Evolutionary conservation across 2,113 vertebrate species (phyloP).

Genomic region (Pogonocichla stellata): DNA sequence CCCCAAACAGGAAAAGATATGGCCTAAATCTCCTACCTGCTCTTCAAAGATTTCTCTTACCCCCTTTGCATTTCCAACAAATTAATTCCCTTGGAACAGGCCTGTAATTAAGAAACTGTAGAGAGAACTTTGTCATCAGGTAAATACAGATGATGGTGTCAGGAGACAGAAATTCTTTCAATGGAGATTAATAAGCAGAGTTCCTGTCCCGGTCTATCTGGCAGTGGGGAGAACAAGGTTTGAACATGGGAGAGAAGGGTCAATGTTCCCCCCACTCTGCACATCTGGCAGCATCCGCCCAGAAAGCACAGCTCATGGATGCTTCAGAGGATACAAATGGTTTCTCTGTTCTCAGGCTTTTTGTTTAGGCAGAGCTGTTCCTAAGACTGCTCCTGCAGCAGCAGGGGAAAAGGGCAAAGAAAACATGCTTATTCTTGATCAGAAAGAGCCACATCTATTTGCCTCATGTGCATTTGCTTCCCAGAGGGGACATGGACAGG

Average conservation of each 20-base stretch:
- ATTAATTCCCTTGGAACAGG: constrained; percentile 52
- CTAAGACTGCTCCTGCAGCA: background rate
- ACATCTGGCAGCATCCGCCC: background rate
- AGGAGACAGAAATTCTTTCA: constrained; percentile 59
- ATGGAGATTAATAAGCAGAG: constrained; percentile 61
- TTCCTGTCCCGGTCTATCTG: background rate
- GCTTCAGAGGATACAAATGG: background rate
- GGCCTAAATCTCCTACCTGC: background rate
- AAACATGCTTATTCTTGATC: background rate
- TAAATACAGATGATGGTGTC: constrained; percentile 65
- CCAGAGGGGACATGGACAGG: background rate
- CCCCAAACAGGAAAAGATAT: background rate
- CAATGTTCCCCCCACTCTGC: rapidly evolving
- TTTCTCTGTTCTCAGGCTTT: background rate
- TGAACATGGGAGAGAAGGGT: background rate
- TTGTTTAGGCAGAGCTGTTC: background rate
- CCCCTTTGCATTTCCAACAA: background rate
- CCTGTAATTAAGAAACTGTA: constrained; percentile 67
- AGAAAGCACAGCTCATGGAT: background rate
- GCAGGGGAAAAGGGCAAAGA: background rate
- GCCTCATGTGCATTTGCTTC: background rate
- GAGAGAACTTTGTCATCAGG: constrained; percentile 56
- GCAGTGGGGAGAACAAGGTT: background rate
- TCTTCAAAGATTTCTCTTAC: background rate
- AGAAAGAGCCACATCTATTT: background rate